Evolutionary conservation across 2,888 invertebrate species (phyloP).

Genomic region (Chrysotoxum bicinctum): DNA sequence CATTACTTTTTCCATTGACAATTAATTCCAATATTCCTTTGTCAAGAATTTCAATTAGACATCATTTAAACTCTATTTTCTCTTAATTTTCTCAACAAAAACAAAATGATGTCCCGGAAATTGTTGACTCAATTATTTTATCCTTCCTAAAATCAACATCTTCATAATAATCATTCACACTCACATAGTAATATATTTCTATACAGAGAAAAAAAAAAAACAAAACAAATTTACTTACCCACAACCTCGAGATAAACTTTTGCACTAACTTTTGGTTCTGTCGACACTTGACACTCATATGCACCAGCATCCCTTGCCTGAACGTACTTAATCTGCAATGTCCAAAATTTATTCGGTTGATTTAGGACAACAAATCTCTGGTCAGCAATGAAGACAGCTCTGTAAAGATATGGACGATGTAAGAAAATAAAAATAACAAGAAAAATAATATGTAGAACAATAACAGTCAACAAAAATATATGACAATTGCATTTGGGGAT

Average conservation of each 20-base stretch:
- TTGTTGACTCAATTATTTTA: conserved; percentile 48
- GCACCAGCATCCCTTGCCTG: conserved; percentile 94
- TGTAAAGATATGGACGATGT: conserved; percentile 72
- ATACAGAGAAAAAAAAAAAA: too few species aligned
- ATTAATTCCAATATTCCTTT: neutral
- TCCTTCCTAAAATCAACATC: conserved; percentile 15
- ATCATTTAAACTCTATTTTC: conserved; percentile 16
- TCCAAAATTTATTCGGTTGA: conserved; percentile 86
- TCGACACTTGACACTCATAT: conserved; percentile 97
- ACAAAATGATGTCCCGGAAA: conserved; percentile 33
- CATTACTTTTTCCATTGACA: neutral
- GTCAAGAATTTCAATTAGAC: conserved; percentile 12
- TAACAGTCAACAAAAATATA: conserved; percentile 58
- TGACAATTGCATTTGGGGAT: conserved; percentile 63
- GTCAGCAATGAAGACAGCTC: conserved; percentile 93
- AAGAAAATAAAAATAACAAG: conserved; percentile 8
- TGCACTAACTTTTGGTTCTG: conserved; percentile 96
- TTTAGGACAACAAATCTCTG: conserved; percentile 93
- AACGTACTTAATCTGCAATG: conserved; percentile 94
- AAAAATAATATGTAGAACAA: conserved; percentile 28
- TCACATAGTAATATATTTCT: conserved; percentile 29
- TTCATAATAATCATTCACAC: conserved; percentile 14
- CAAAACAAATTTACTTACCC: conserved; percentile 85
- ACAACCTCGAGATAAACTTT: conserved; percentile 95
- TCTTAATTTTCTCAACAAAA: conserved; percentile 2